Conservation (phyloP, 1,140 invertebrate genomes). For the Ceratina japonica region DNA sequence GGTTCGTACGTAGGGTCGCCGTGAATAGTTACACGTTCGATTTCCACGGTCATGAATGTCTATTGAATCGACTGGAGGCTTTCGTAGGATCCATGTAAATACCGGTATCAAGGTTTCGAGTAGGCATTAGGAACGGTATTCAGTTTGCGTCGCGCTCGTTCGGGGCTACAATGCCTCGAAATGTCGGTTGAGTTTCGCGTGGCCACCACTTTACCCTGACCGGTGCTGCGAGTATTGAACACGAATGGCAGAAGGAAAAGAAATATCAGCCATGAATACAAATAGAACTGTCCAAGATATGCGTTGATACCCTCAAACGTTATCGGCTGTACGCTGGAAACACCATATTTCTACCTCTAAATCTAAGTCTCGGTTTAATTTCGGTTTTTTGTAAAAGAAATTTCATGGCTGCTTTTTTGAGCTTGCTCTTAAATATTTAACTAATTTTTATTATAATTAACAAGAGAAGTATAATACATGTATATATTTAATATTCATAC, state of each 20-base stretch:
- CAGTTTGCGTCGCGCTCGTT: slow-evolving; percentile 67
- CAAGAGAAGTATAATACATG: too few species aligned
- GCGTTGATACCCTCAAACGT: slow-evolving; percentile 24
- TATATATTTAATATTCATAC: too few species aligned
- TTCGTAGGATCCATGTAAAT: slow-evolving; percentile 59
- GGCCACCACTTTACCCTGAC: slow-evolving; percentile 27
- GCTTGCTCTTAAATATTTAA: too few species aligned
- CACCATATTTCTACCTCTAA: too few species aligned
- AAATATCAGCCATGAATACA: slow-evolving; percentile 34
- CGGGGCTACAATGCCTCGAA: slow-evolving; percentile 62
- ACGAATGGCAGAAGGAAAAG: slow-evolving; percentile 34
- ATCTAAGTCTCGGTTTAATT: too few species aligned
- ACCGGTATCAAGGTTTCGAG: slow-evolving; percentile 63
- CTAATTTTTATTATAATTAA: too few species aligned
- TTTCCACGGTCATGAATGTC: slow-evolving; percentile 61
- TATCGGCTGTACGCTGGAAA: background rate
- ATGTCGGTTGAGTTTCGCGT: slow-evolving; percentile 57
- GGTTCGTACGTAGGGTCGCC: slow-evolving; percentile 55
- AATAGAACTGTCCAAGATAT: slow-evolving; percentile 39
- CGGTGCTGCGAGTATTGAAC: slow-evolving; percentile 42
- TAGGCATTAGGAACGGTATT: slow-evolving; percentile 65
- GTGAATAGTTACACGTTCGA: slow-evolving; percentile 69
- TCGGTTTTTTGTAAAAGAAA: too few species aligned
- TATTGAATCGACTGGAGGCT: slow-evolving; percentile 58
- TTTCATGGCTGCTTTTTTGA: too few species aligned